Percentiles rank a stretch among this genome's conserved stretches.
Conservation (phyloP, 2,797 vertebrate genomes). For the Pipistrellus nathusii region DNA sequence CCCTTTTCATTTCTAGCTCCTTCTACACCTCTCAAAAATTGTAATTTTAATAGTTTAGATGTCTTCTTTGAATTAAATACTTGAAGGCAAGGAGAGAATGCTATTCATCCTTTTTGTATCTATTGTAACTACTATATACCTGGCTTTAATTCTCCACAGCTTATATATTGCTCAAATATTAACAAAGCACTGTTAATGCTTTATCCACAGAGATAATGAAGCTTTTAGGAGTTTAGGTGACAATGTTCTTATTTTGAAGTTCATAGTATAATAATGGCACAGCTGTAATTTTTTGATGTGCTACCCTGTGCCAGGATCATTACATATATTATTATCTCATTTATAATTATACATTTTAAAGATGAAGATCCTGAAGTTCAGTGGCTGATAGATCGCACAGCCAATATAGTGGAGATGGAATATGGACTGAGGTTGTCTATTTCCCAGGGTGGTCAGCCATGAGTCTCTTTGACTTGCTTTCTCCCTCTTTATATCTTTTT, state of each 20-base stretch:
- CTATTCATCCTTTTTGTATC: neutral
- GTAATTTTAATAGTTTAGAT: neutral
- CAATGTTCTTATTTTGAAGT: neutral
- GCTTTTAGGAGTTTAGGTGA: neutral
- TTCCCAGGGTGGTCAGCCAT: neutral
- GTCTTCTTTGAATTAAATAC: neutral
- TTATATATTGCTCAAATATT: neutral
- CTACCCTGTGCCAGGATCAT: neutral
- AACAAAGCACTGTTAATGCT: neutral
- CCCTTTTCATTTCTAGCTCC: conserved; percentile 42
- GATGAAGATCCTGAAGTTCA: neutral
- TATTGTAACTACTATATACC: neutral
- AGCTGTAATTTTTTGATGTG: neutral
- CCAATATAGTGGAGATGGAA: neutral
- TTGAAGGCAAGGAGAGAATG: neutral
- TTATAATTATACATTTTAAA: neutral
- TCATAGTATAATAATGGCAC: neutral
- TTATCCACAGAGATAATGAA: neutral
- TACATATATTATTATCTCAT: neutral
- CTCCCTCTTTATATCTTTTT: neutral
- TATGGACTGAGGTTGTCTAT: neutral
- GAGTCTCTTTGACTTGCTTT: neutral
- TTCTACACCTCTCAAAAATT: neutral
- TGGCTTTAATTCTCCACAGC: neutral
- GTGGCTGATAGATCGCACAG: neutral